A percentile compares a stretch with the other conserved stretches of the same genome.
phyloP scores from a whole-genome alignment of 2,113 vertebrate genomes.

The Xenopus laevis region DNA sequence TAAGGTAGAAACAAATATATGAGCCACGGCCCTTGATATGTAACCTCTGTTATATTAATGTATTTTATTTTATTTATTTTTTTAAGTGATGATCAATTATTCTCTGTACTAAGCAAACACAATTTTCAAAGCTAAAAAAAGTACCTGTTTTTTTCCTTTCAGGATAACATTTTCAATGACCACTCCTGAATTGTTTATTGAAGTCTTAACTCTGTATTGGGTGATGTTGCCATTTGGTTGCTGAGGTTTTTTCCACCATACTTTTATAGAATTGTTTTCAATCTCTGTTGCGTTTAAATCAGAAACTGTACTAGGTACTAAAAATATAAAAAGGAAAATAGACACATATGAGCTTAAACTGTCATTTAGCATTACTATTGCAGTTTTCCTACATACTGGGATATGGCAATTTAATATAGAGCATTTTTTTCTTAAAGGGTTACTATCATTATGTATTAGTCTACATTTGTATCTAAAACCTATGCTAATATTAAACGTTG shows the following conservation, averaged over 20 bases:
- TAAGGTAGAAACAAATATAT: too few relatives aligned
- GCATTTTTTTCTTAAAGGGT: too few relatives aligned
- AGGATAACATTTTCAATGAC: constrained; percentile 82
- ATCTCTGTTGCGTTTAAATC: constrained; percentile 73
- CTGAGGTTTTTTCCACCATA: constrained; percentile 81
- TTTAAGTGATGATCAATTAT: constrained; percentile 16
- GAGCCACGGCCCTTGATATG: too few relatives aligned
- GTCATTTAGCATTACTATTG: too few relatives aligned
- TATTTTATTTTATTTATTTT: too few relatives aligned
- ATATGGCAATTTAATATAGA: too few relatives aligned
- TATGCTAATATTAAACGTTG: too few relatives aligned
- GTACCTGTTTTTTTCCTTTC: constrained; percentile 65
- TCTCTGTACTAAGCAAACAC: constrained; percentile 17
- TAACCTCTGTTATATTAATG: too few relatives aligned
- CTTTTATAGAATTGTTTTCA: constrained; percentile 77
- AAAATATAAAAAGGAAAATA: constrained; percentile 9
- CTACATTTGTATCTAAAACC: too few relatives aligned
- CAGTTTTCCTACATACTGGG: too few relatives aligned
- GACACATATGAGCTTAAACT: not conserved
- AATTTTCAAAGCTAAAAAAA: not conserved
- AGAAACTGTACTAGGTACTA: constrained; percentile 82
- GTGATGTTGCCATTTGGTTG: constrained; percentile 87
- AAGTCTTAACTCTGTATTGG: constrained; percentile 80
- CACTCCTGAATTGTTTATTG: constrained; percentile 52
- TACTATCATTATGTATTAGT: too few relatives aligned